Evolutionary conservation across 2,797 vertebrate genomes (phyloP), one percentile per base, ranked within the genome.

Genomic region (Emys orbicularis): DNA sequence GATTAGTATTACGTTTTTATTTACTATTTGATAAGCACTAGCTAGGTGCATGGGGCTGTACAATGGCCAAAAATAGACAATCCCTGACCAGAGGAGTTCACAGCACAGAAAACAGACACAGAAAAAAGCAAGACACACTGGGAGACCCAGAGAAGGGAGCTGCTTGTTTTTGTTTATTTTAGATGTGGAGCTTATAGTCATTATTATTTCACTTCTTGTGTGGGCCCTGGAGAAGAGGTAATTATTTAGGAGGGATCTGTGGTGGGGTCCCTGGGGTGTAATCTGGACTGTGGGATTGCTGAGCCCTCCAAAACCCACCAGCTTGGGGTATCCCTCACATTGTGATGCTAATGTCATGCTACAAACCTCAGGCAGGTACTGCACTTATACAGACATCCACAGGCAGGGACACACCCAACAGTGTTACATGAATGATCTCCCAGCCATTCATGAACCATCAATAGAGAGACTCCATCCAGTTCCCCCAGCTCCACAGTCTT

Each of bases 121-220:
- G 31, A 47, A 93, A 92, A 92, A 91, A 27, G 8, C 50, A 86
- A 86, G 34, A 76, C 34, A 59, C 1, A 87, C 25, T 56, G 90
- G 47, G 34, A 54, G 6, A 53, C 79, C 56, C 91, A 92, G 12
- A 3, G 47, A 86, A 59, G 44, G 34, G 18, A 83, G 2, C 5
- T 59, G 23, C 81, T n/a, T 61, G 59, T 16, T 84, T 84, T 76
- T 89, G 21, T 80, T 92, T 91, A 47, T 79, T 34, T 29, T 18
- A 82, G 85, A 90, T 4, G 9, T 81, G 8, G 11, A 85, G 61
- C 3, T 83, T 94, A 72, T 94, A 41, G 47, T 89, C 59, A 34
- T 61, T 89, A 56, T 41, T 88, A 47, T 93, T 90, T 87, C 92
- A 90, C 16, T 83, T 91, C 81, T 81, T 81, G 7, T 61, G 59